A percentile compares a stretch with the other conserved stretches of the same genome.
These are phyloP conservation scores for Hydra vulgaris DNA, from an alignment of 30 jellyfish, hydroid and myxozoan species.

Conservation along the genomic window DNA sequence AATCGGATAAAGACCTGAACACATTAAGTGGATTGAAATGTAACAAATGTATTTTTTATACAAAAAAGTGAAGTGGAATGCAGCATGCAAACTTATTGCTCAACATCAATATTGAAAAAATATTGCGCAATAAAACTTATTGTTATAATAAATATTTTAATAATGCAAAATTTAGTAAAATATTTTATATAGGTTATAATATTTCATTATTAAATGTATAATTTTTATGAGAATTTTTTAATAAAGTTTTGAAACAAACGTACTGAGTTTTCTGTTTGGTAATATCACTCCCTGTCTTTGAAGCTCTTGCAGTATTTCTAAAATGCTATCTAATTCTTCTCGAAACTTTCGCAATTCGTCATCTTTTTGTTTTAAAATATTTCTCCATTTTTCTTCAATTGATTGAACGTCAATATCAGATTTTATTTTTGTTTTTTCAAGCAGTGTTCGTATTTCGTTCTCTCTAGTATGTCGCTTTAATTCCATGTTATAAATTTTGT, in stretches of 20 bases:
- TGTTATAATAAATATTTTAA: no score
- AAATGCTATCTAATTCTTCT: conserved; percentile 44
- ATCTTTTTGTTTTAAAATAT: conserved; percentile 26
- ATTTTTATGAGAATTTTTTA: background rate
- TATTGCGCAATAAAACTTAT: no score
- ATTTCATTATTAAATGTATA: no score
- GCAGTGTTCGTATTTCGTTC: conserved; percentile 27
- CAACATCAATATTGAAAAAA: no score
- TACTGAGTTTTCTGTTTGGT: background rate
- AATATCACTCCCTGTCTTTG: conserved; percentile 27
- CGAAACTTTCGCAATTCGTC: conserved; percentile 34
- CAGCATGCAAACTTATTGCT: no score
- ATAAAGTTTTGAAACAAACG: background rate
- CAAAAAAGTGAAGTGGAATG: no score
- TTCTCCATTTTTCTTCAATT: conserved; percentile 31
- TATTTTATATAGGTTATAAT: no score
- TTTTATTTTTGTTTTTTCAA: conserved; percentile 11
- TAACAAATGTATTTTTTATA: no score
- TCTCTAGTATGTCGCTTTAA: conserved; percentile 35
- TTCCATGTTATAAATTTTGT: conserved; percentile 31
- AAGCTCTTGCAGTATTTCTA: conserved; percentile 25
- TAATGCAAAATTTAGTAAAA: no score
- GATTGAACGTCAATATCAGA: background rate
- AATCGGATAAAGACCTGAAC: no score
- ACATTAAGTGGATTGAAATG: no score